Conservation (phyloP, 2,888 invertebrate species). For the Masnerella sp. region DNA sequence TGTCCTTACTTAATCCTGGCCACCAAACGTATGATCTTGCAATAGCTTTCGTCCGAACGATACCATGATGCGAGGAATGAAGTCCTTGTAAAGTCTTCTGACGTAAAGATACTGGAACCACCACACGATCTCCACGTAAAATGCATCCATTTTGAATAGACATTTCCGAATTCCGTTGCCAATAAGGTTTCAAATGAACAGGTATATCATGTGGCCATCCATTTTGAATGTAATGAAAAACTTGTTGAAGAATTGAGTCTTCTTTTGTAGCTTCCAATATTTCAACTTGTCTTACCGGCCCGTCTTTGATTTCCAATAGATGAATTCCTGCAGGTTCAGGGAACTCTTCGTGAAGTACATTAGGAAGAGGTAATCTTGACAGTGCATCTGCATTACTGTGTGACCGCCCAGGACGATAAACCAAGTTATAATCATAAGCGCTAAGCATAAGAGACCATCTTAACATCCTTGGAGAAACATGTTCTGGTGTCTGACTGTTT, state of each 20-base stretch:
- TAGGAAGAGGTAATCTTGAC: constrained; percentile 68
- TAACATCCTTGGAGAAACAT: constrained; percentile 26
- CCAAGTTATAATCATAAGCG: constrained; percentile 24
- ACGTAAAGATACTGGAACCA: constrained; percentile 8
- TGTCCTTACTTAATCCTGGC: constrained; percentile 22
- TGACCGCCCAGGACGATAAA: neutral
- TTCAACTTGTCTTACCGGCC: neutral
- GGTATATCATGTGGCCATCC: neutral
- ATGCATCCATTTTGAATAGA: constrained; percentile 15
- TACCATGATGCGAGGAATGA: constrained; percentile 18
- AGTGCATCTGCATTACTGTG: constrained; percentile 21
- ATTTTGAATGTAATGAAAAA: neutral
- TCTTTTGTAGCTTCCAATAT: neutral
- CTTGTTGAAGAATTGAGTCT: neutral
- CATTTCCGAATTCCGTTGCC: neutral
- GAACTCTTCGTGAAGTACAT: neutral
- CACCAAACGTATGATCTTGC: constrained; percentile 23
- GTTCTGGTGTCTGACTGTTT: constrained; percentile 10
- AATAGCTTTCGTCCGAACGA: constrained; percentile 9
- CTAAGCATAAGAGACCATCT: constrained; percentile 20
- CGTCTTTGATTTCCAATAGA: constrained; percentile 2
- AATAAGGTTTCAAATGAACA: constrained; percentile 1
- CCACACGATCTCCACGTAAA: constrained; percentile 18
- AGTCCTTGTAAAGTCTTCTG: constrained; percentile 12
- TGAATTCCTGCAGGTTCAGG: constrained; percentile 12